Percentiles rank a stretch among this genome's conserved stretches.
These are phyloP conservation scores for Romanomermis culicivorax DNA, from an alignment of 2,888 invertebrate species.

Conservation along the genomic window DNA sequence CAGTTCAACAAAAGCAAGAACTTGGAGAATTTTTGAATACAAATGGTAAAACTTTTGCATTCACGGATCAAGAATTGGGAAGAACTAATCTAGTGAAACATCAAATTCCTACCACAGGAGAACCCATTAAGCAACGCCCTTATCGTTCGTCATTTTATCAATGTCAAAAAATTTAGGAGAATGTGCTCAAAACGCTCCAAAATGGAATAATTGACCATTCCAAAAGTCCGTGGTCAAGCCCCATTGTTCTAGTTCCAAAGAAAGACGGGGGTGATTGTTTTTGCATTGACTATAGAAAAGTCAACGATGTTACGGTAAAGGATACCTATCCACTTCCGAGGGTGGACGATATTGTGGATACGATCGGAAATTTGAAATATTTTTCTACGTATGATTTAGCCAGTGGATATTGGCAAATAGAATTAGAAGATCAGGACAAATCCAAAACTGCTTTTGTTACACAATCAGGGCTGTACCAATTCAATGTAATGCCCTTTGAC, in stretches of 20 bases:
- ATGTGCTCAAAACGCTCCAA: not conserved
- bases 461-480: no score
- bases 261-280: not conserved
- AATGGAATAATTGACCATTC: not conserved
- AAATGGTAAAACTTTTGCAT: not conserved
- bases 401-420: no score
- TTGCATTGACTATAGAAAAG: no score
- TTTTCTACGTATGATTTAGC: not conserved
- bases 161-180: no score
- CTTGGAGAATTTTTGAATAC: not conserved
- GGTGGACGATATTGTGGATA: no score
- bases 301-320: not conserved
- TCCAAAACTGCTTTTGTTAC: conserved; percentile 16
- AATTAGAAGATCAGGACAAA: conserved; percentile 8
- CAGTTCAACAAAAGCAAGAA: not conserved
- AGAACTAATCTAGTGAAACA: not conserved
- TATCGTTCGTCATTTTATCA: no score
- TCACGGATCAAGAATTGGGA: not conserved
- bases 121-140: not conserved
- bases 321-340: no score
- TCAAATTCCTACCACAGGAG: not conserved
- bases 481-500: conserved; percentile 19
- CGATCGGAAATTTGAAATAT: not conserved
- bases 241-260: not conserved
- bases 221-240: not conserved